A percentile compares a stretch with the other conserved stretches of the same genome.
Conservation (phyloP, 1,140 invertebrate species). For the Sminthurides bifidus region DNA sequence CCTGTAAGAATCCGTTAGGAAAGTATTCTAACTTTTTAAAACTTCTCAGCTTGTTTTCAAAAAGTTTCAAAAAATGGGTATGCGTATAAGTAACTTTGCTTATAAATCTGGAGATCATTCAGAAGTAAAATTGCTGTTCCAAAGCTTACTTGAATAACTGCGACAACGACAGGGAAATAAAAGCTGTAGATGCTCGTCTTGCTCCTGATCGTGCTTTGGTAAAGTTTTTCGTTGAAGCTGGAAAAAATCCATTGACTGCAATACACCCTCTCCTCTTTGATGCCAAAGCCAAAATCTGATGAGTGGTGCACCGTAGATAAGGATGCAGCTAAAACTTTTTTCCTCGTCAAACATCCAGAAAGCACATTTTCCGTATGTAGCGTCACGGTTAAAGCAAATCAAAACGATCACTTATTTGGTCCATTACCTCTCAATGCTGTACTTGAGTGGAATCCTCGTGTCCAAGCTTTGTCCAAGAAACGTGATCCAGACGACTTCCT, state of each 20-base stretch:
- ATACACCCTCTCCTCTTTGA: not conserved
- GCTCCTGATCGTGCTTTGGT: slow-evolving; percentile 45
- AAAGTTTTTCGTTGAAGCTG: slow-evolving; percentile 10
- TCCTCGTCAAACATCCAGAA: not conserved
- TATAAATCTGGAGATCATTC: not conserved
- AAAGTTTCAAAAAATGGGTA: not conserved
- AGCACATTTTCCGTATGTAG: not conserved
- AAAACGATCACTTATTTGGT: not conserved
- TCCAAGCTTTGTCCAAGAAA: not conserved
- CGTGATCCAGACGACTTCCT: not conserved
- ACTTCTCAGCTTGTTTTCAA: slow-evolving; percentile 37
- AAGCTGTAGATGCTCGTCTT: slow-evolving; percentile 58
- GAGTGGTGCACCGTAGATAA: too few relatives aligned
- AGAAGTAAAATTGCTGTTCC: not conserved
- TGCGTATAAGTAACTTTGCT: not conserved
- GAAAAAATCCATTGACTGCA: not conserved
- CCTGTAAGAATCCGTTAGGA: not conserved
- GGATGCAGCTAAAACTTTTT: too few relatives aligned
- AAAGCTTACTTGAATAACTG: slow-evolving; percentile 41
- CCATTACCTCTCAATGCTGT: not conserved
- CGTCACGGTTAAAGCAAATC: not conserved
- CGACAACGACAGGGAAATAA: slow-evolving; percentile 47
- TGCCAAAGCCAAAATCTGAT: too few relatives aligned
- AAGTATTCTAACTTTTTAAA: slow-evolving; percentile 34
- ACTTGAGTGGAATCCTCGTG: not conserved